These are phyloP conservation scores for Aporophyla lueneburgensis DNA, from an alignment of 2,888 invertebrate genomes.

Conservation along the genomic window DNA sequence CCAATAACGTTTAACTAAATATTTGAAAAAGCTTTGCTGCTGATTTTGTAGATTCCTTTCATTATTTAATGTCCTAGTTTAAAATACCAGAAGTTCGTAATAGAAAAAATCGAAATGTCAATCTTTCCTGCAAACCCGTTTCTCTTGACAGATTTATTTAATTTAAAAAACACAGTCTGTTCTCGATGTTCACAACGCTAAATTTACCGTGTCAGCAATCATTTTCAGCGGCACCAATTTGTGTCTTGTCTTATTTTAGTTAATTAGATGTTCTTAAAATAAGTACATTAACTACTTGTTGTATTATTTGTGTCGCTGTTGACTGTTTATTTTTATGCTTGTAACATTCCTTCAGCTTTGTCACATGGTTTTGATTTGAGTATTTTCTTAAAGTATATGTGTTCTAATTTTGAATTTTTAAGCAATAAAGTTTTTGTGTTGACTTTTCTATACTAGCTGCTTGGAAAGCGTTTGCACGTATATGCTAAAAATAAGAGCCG, in stretches of 20 bases:
- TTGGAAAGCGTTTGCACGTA: no score
- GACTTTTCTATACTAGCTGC: no score
- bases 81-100: not conserved
- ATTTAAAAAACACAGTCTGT: slow-evolving; percentile 75
- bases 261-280: slow-evolving; percentile 79
- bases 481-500: no score
- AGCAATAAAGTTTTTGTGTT: not conserved
- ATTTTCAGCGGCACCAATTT: slow-evolving; percentile 79
- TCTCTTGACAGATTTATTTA: slow-evolving; percentile 71
- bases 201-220: slow-evolving; percentile 77
- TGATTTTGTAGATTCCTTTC: not conserved
- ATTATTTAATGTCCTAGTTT: not conserved
- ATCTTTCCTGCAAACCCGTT: slow-evolving; percentile 68
- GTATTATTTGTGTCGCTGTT: slow-evolving; percentile 59
- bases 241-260: slow-evolving; percentile 82
- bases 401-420: not conserved
- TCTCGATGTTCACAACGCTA: slow-evolving; percentile 75
- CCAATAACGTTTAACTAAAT: slow-evolving; percentile 15
- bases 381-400: not conserved
- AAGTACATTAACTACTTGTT: slow-evolving; percentile 67
- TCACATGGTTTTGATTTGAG: slow-evolving; percentile 54
- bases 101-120: slow-evolving; percentile 60
- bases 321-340: slow-evolving; percentile 68
- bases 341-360: slow-evolving; percentile 51
- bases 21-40: not conserved